Conservation (phyloP, 92 coral and sea anemone genomes). For the Parazoanthus atlanticus region DNA sequence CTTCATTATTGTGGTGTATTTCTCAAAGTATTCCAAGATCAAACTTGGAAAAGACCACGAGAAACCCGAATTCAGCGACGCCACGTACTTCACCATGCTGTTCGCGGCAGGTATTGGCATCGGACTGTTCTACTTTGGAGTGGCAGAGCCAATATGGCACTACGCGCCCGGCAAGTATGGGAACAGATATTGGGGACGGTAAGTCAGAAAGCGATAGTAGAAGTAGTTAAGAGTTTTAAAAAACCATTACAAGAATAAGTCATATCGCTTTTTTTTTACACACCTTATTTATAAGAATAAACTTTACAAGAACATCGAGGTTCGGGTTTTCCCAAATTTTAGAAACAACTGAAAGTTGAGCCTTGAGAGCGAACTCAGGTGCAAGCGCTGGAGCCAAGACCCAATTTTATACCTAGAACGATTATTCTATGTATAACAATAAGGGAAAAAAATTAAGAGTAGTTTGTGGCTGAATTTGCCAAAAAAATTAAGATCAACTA, state of each 20-base stretch:
- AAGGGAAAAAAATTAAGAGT: neutral
- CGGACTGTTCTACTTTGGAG: constrained; percentile 57
- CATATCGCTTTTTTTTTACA: neutral
- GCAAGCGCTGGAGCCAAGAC: too few relatives aligned
- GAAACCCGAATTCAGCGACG: constrained; percentile 61
- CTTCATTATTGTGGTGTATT: constrained; percentile 47
- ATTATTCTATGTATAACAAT: too few relatives aligned
- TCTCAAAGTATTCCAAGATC: constrained; percentile 57
- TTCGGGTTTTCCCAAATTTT: neutral
- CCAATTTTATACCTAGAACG: neutral
- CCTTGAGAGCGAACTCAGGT: neutral
- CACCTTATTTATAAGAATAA: too few relatives aligned
- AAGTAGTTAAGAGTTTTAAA: neutral
- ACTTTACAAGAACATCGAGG: neutral
- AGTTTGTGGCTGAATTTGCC: neutral
- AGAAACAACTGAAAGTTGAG: neutral
- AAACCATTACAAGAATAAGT: neutral
- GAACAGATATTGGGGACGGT: constrained; percentile 65
- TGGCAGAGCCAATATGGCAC: constrained; percentile 57
- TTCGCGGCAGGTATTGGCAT: constrained; percentile 62
- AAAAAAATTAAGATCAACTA: neutral
- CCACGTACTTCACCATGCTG: constrained; percentile 63
- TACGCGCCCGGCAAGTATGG: constrained; percentile 38
- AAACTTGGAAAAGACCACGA: constrained; percentile 64
- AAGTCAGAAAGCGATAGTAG: neutral